phyloP scores from a whole-genome alignment of 2,797 vertebrate genomes.

The Carduelis carduelis region DNA sequence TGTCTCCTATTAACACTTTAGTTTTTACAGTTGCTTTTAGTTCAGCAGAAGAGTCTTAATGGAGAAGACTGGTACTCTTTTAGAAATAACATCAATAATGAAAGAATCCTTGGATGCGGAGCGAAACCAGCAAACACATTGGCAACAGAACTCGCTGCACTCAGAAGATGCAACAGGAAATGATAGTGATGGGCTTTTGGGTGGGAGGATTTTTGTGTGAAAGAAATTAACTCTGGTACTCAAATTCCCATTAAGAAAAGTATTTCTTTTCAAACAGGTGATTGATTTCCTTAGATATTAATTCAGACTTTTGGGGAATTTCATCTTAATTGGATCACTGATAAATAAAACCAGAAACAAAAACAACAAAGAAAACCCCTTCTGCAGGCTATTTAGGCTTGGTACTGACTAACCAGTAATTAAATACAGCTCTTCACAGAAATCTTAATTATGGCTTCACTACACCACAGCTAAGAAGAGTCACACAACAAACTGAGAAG shows the following conservation, averaged over 20 bases:
- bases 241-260: background rate
- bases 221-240: background rate
- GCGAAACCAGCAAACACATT: conserved; percentile 37
- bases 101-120: conserved; percentile 42
- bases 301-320: conserved; percentile 11
- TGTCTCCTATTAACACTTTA: conserved; percentile 44
- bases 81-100: conserved; percentile 53
- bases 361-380: background rate
- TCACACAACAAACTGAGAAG: conserved; percentile 15
- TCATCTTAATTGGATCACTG: background rate
- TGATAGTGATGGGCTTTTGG: background rate
- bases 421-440: conserved; percentile 46
- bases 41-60: conserved; percentile 45
- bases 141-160: conserved; percentile 1
- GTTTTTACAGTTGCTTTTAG: conserved; percentile 51
- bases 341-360: conserved; percentile 48
- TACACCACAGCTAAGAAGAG: conserved; percentile 29
- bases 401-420: conserved; percentile 52
- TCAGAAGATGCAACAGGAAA: conserved; percentile 34
- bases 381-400: conserved; percentile 44
- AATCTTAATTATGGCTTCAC: conserved; percentile 44
- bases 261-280: background rate
- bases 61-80: conserved; percentile 26
- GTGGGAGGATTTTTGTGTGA: background rate
- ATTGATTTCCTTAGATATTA: background rate